Conservation (phyloP, 2,888 invertebrate species). For the Caenorhabditis sp. region DNA sequence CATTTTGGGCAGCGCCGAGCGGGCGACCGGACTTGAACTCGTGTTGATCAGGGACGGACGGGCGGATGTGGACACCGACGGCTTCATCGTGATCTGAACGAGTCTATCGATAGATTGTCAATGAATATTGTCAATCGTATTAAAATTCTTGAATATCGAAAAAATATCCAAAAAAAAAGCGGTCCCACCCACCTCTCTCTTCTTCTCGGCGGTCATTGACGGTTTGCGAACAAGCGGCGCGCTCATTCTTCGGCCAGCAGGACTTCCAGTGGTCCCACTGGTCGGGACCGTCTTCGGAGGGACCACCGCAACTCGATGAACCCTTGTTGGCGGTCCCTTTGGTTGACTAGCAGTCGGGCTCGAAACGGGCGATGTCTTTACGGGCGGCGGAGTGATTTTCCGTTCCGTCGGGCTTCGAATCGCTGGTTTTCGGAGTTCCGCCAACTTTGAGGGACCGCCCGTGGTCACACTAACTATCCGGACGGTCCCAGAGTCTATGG, state of each 20-base stretch:
- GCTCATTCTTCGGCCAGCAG: slow-evolving; percentile 33
- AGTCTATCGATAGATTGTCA: no score
- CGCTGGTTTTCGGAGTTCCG: slow-evolving; percentile 35
- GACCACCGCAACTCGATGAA: not conserved
- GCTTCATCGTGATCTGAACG: slow-evolving; percentile 52
- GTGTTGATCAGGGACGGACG: slow-evolving; percentile 55
- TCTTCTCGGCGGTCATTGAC: slow-evolving; percentile 46
- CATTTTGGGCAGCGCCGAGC: slow-evolving; percentile 53
- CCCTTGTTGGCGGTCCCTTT: not conserved
- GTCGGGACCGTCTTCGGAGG: not conserved
- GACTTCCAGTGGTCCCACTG: not conserved
- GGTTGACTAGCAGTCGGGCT: not conserved
- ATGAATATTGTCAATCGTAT: not conserved
- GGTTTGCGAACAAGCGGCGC: slow-evolving; percentile 48
- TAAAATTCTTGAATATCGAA: not conserved
- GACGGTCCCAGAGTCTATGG: not conserved
- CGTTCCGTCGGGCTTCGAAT: not conserved
- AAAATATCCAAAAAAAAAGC: not conserved
- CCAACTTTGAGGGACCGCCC: slow-evolving; percentile 12
- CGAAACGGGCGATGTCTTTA: not conserved
- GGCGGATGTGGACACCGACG: slow-evolving; percentile 53
- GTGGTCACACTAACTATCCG: slow-evolving; percentile 42
- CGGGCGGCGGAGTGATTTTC: slow-evolving; percentile 7
- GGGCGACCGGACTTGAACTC: slow-evolving; percentile 23
- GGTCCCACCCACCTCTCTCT: slow-evolving; percentile 29